phyloP scores from a whole-genome alignment of 2,797 vertebrate species.

The Hyperoplus lanceolatus region DNA sequence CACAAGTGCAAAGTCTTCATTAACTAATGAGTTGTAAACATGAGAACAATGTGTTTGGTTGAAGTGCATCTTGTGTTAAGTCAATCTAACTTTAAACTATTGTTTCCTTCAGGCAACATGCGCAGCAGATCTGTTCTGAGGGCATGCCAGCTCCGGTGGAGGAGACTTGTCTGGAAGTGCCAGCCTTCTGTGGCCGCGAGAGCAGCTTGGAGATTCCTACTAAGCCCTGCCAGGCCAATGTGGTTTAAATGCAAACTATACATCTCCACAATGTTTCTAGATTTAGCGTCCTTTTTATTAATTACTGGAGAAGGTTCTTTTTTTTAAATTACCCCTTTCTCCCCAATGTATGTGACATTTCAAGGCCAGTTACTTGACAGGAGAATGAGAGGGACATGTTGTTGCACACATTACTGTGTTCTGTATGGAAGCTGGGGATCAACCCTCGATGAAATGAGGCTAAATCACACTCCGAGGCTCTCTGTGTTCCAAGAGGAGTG shows the following conservation, averaged over 20 bases:
- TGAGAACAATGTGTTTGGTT: background rate
- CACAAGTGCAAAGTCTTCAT: background rate
- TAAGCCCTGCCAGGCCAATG: conserved; percentile 87
- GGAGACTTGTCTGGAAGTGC: conserved; percentile 85
- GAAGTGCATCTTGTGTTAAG: background rate
- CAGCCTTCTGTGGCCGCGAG: conserved; percentile 90
- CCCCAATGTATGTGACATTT: conserved; percentile 36
- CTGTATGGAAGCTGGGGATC: conserved; percentile 71
- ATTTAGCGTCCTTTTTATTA: conserved; percentile 25
- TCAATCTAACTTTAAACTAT: conserved; percentile 3
- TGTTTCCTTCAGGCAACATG: conserved; percentile 87
- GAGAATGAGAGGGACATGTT: conserved; percentile 59
- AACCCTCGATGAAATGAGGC: conserved; percentile 53
- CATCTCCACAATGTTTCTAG: conserved; percentile 13
- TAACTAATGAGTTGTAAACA: too few species aligned
- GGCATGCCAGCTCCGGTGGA: conserved; percentile 84
- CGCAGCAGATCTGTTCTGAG: conserved; percentile 89
- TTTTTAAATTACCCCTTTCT: background rate
- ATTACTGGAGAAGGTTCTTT: conserved; percentile 15
- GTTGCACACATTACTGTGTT: conserved; percentile 72
- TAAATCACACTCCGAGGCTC: conserved; percentile 58
- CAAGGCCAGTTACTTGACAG: conserved; percentile 81
- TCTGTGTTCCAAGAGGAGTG: conserved; percentile 33
- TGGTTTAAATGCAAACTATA: conserved; percentile 77
- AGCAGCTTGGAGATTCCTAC: conserved; percentile 88